A percentile compares a stretch with the other conserved stretches of the same genome.
Conservation (phyloP, 1,140 invertebrate genomes). For the Orchestia grillus region DNA sequence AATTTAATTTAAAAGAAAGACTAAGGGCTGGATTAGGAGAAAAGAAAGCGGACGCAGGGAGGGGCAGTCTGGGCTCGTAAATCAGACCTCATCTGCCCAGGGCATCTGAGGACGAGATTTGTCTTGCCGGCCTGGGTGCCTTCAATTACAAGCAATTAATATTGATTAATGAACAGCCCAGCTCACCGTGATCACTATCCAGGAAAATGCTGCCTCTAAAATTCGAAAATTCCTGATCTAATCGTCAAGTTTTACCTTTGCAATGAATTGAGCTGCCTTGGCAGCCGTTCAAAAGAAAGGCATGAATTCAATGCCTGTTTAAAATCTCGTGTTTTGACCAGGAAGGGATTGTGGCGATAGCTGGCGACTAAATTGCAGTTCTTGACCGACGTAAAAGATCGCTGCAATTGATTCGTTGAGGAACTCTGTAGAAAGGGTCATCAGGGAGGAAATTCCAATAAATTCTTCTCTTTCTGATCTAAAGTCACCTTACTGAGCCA, state of each 20-base stretch:
- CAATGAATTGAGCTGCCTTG: neutral
- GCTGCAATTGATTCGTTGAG: neutral
- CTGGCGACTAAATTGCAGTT: neutral
- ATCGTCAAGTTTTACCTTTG: neutral
- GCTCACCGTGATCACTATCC: neutral
- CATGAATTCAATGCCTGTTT: neutral
- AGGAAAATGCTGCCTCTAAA: neutral
- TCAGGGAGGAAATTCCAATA: too few relatives aligned
- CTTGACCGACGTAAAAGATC: neutral
- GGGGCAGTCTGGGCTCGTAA: neutral
- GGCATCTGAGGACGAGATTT: slow-evolving; percentile 7
- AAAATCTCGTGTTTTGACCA: neutral
- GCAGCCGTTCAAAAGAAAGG: neutral
- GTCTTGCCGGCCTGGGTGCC: neutral
- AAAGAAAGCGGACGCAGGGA: neutral
- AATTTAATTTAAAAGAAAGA: neutral
- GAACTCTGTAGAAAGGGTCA: neutral
- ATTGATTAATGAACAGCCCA: neutral
- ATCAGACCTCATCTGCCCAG: slow-evolving; percentile 33
- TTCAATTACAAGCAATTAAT: slow-evolving; percentile 19
- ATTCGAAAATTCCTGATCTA: neutral
- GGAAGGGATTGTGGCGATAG: neutral
- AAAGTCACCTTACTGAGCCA: too few relatives aligned
- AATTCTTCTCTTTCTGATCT: too few relatives aligned
- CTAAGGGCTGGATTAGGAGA: neutral